Conservation (phyloP, 2,888 invertebrate species). For the Corbicula japonica region DNA sequence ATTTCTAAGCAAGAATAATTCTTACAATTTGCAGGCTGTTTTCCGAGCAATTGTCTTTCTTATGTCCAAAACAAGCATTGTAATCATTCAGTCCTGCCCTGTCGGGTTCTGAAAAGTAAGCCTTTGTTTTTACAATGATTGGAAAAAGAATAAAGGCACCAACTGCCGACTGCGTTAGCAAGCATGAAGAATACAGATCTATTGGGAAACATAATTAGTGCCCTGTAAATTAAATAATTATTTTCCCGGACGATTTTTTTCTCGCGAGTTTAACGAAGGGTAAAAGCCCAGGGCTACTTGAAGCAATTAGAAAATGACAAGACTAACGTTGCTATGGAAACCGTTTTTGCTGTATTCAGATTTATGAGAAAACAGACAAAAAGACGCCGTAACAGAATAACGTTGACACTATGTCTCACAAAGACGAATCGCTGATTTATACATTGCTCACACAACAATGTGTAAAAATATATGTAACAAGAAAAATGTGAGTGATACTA, state of each 20-base stretch:
- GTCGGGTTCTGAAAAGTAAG: no score
- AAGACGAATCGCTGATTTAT: background rate
- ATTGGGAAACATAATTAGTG: background rate
- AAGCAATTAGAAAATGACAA: conserved; percentile 36
- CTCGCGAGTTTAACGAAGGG: conserved; percentile 20
- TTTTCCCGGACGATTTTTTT: conserved; percentile 19
- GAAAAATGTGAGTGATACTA: background rate
- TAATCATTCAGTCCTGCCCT: no score
- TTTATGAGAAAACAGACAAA: conserved; percentile 32
- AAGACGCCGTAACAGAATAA: background rate
- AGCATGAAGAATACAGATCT: background rate
- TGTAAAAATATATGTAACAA: no score
- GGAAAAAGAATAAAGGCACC: no score
- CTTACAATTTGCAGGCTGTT: no score
- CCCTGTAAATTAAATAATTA: conserved; percentile 36
- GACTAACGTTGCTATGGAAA: conserved; percentile 54
- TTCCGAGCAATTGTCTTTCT: no score
- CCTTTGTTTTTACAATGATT: no score
- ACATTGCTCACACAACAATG: no score
- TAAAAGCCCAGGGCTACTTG: conserved; percentile 27
- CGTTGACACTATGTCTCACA: conserved; percentile 7
- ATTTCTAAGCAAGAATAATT: no score
- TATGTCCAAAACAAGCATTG: no score
- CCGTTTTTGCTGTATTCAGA: conserved; percentile 36
- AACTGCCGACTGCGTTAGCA: no score